These are phyloP conservation scores for Acanthaster planci DNA, from an alignment of 35 echinoderm and acorn worm species.

Conservation along the genomic window DNA sequence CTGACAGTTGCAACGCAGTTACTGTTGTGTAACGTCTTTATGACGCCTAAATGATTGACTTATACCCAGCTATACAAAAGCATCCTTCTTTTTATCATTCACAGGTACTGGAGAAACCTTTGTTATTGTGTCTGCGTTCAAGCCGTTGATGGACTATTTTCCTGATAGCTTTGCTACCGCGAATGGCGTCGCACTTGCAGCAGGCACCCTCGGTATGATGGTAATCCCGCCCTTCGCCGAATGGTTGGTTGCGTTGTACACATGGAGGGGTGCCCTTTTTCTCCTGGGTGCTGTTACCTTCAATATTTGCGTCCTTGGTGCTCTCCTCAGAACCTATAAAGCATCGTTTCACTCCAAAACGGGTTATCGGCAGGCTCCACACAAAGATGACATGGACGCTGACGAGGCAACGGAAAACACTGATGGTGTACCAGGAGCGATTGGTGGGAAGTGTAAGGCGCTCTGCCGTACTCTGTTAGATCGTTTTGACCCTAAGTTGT, in stretches of 20 bases:
- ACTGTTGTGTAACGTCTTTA: too few species aligned
- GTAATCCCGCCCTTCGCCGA: conserved; percentile 28
- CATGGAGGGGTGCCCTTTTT: conserved; percentile 56
- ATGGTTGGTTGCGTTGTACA: conserved; percentile 1
- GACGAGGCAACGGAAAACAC: background rate
- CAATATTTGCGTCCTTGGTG: conserved; percentile 1
- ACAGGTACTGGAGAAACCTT: conserved; percentile 47
- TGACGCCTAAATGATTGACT: too few species aligned
- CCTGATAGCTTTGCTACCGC: conserved; percentile 26
- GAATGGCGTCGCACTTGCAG: conserved; percentile 38
- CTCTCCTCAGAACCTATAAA: background rate
- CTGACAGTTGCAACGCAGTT: too few species aligned
- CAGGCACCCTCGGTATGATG: conserved; percentile 48
- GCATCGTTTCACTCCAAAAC: background rate
- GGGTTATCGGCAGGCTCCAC: background rate
- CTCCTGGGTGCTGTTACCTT: conserved; percentile 41
- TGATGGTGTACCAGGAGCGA: background rate
- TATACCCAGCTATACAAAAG: background rate
- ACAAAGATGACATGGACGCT: background rate
- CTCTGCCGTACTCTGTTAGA: background rate
- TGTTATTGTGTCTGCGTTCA: conserved; percentile 25
- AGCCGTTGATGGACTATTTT: conserved; percentile 36
- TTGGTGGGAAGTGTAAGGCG: background rate
- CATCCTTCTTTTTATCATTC: conserved; percentile 15
- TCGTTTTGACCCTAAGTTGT: background rate